A percentile compares a stretch with the other conserved stretches of the same genome.
Conservation (phyloP, 2,797 vertebrate species). For the Meriones psammophilus region DNA sequence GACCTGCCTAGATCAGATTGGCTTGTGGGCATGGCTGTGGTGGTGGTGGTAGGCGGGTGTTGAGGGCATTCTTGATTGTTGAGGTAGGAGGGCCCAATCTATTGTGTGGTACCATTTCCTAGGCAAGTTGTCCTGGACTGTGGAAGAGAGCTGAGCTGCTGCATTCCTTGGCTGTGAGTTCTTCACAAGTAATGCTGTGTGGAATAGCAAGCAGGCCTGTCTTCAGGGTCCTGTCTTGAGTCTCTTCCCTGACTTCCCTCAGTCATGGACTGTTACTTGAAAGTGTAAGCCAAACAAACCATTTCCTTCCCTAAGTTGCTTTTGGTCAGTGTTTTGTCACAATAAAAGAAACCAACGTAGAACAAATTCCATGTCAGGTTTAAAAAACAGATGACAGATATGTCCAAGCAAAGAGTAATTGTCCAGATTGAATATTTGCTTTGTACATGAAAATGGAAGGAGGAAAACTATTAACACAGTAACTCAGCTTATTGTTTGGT, state of each 20-base stretch:
- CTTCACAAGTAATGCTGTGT: background rate
- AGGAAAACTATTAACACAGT: background rate
- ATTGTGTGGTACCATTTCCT: background rate
- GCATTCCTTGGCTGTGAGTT: background rate
- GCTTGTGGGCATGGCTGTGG: background rate
- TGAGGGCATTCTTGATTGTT: background rate
- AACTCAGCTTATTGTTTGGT: conserved; percentile 31
- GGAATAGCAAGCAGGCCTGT: background rate
- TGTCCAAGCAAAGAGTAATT: background rate
- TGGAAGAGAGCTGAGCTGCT: background rate
- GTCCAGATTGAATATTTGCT: background rate
- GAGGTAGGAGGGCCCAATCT: background rate
- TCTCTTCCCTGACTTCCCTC: background rate
- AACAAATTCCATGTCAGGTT: background rate
- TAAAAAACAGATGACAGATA: background rate
- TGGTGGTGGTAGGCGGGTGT: background rate
- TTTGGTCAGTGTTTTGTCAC: background rate
- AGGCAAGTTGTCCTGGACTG: background rate
- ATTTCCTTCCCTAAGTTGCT: background rate
- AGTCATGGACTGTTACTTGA: background rate
- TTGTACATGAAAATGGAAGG: background rate
- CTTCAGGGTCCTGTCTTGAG: background rate
- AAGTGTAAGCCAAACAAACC: background rate
- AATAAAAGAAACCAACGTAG: background rate
- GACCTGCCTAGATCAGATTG: background rate